A percentile compares a stretch with the other conserved stretches of the same genome.
Conservation (phyloP, 2,888 invertebrate genomes). For the Xestobium rufovillosum region DNA sequence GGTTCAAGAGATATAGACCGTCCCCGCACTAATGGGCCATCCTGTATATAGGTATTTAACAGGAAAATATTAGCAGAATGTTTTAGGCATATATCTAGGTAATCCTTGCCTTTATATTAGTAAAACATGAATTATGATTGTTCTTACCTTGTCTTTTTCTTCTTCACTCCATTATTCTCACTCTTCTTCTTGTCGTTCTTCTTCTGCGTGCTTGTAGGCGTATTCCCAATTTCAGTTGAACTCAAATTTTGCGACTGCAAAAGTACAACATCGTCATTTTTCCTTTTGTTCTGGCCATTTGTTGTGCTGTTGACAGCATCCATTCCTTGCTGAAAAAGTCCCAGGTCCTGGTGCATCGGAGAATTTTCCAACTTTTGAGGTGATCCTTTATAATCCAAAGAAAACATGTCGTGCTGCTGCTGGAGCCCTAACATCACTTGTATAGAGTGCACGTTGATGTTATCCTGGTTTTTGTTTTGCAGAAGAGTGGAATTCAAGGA, state of each 20-base stretch:
- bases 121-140: no score
- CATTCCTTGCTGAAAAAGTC: conserved; percentile 35
- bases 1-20: no score
- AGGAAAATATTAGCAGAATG: no score
- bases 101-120: no score
- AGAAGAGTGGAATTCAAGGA: conserved; percentile 40
- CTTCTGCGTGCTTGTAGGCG: conserved; percentile 45
- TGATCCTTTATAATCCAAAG: conserved; percentile 33
- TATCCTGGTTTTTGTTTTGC: conserved; percentile 37
- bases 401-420: conserved; percentile 43
- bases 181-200: conserved; percentile 72
- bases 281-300: conserved; percentile 35
- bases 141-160: conserved; percentile 87
- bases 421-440: conserved; percentile 62
- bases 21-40: no score
- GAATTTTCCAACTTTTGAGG: conserved; percentile 44
- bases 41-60: no score
- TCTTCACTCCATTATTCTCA: conserved; percentile 81
- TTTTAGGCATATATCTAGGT: no score
- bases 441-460: conserved; percentile 55
- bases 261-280: conserved; percentile 39
- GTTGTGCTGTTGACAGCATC: conserved; percentile 30
- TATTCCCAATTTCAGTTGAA: conserved; percentile 36
- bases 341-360: conserved; percentile 44
- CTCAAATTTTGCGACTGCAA: conserved; percentile 45